These are phyloP conservation scores for Pterocles burchelli DNA, from an alignment of 2,113 vertebrate genomes.

Conservation along the genomic window DNA sequence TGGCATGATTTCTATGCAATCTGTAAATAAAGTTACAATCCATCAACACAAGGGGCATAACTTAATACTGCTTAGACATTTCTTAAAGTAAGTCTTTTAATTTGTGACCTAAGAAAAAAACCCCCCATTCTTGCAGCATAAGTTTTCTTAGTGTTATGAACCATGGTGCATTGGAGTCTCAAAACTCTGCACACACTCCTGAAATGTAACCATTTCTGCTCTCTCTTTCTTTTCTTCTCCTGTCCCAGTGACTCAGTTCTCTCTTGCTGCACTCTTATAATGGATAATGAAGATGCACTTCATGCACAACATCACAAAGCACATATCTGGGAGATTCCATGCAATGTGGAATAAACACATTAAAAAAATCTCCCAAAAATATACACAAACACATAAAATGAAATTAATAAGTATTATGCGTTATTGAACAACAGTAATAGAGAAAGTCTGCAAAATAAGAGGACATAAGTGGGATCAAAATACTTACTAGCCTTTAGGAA, in stretches of 20 bases:
- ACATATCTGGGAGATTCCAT: neutral
- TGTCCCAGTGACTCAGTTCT: neutral
- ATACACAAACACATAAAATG: neutral
- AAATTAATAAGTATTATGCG: neutral
- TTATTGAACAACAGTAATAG: neutral
- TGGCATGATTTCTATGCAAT: neutral
- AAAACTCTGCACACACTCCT: neutral
- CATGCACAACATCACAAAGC: neutral
- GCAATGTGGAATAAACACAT: neutral
- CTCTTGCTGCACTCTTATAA: neutral
- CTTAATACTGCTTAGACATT: neutral
- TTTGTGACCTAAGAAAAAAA: neutral
- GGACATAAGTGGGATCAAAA: neutral
- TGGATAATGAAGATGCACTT: neutral
- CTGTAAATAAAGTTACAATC: neutral
- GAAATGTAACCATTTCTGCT: neutral
- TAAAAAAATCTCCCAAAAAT: neutral
- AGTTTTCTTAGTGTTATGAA: neutral
- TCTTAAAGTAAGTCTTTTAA: neutral
- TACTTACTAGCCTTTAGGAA: neutral
- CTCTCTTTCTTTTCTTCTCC: neutral
- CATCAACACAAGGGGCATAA: neutral
- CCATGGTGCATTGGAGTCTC: neutral
- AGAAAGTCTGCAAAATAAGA: neutral
- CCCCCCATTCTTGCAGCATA: rapidly evolving